Percentiles rank a stretch among this genome's conserved stretches.
phyloP scores from a whole-genome alignment of 2,113 vertebrate genomes.

The Sardina pilchardus region DNA sequence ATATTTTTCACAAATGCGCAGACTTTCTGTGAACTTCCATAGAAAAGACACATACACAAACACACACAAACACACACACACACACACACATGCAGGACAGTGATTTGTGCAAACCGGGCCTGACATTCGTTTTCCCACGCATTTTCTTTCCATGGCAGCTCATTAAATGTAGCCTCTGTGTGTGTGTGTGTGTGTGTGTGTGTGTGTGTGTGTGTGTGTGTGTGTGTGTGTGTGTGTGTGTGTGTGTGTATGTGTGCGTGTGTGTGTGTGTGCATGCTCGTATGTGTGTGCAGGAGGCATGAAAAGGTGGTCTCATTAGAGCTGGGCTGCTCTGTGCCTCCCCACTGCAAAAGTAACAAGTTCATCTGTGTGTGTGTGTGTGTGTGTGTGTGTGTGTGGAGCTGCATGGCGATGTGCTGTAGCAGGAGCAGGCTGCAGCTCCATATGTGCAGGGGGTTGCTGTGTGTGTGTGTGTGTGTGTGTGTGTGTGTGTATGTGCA shows the following conservation, averaged over 20 bases:
- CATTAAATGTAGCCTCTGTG: neutral
- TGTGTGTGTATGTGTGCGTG: neutral
- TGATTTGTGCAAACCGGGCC: neutral
- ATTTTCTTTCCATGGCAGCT: neutral
- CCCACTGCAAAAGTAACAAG: too few species aligned
- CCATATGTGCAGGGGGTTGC: neutral
- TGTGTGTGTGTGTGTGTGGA: too few species aligned
- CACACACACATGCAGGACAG: neutral
- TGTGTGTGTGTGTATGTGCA: too few species aligned
- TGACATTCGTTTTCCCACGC: neutral
- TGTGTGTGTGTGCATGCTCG: neutral
- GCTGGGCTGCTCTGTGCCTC: neutral
- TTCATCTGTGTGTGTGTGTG: too few species aligned
- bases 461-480: too few species aligned
- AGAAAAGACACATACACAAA: neutral
- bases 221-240: neutral
- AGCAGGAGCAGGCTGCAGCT: neutral
- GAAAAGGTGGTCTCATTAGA: constrained; percentile 3
- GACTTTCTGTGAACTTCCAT: too few species aligned
- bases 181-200: neutral
- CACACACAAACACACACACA: neutral
- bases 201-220: neutral
- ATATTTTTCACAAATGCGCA: too few species aligned
- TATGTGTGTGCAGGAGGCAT: neutral
- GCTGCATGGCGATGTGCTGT: neutral